These are phyloP conservation scores for Cherax destructor DNA, from an alignment of 1,140 invertebrate genomes.

Conservation along the genomic window DNA sequence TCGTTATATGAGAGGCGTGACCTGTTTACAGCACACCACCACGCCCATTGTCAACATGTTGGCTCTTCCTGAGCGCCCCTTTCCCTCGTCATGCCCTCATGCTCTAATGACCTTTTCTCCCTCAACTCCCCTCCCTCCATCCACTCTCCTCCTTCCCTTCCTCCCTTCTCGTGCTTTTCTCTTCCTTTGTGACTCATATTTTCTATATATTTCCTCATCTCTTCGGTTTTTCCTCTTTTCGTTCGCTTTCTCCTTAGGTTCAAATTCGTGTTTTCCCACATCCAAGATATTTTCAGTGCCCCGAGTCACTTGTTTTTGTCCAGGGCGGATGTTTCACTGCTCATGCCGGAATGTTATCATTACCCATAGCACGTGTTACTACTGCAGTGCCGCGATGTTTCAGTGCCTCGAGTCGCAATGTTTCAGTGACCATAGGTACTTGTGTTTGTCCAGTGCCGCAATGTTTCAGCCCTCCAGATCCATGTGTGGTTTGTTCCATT, in stretches of 20 bases:
- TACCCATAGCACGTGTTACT: slow-evolving; percentile 3
- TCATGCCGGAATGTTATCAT: slow-evolving; percentile 5
- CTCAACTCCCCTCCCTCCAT: neutral
- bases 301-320: no score
- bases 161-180: neutral
- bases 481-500: no score
- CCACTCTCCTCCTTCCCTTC: neutral
- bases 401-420: no score
- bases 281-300: neutral
- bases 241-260: neutral
- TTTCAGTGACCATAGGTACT: no score
- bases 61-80: neutral
- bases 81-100: neutral
- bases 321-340: neutral
- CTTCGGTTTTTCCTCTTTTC: neutral
- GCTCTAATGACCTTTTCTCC: neutral
- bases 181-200: slow-evolving; percentile 7
- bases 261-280: neutral
- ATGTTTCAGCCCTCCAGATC: no score
- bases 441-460: no score
- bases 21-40: neutral
- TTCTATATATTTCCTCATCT: slow-evolving; percentile 32
- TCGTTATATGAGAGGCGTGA: neutral
- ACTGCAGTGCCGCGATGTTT: neutral
- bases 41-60: neutral